Base-by-base conservation (phyloP, 1,140 invertebrate species). In the Heliconius nattereri region DNA sequence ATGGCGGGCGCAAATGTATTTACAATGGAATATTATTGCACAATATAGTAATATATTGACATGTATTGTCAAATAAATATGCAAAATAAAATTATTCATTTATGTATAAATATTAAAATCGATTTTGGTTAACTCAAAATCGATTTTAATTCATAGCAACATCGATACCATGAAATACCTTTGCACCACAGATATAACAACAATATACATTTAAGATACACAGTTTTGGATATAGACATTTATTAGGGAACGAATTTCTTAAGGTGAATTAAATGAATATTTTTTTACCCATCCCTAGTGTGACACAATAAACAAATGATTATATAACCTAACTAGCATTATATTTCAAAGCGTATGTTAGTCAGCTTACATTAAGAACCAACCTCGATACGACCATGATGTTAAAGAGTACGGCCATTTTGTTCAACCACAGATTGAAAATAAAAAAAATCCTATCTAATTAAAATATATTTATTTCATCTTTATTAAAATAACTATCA, bases 341-440 rank as follows among this genome's bases (percentile, higher is more conserved):
- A 72, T 76, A 60, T 60, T 71, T 76, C 13, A 32, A 81, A 80
- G 76, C 79, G 60, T 60, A 76, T 77, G 79, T 81, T 81, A 81
- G 79, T 77, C 66, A 81, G 79, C 79, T 78, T 77, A 78, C 75
- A 81, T 49, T 73, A 66, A 74, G 11, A 74, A 81, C 75, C 74
- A 73, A 75, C 75, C 71, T 73, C 79, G 20, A 37, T 37, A 72
- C 32, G 37, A 40, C 26, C 60, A 9, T 66, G 60, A 23, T 66
- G 23, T 66, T 66, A 66, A 66, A 66, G 54, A 57, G 49, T 19
- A 66, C 23, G 60, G 60, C 23, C 60, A 29, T 66, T 66, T 66
- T 66, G 26, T 29, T 66, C 16, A 66, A 66, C 60, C 26, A 66
- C 26, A 66, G 26, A 66, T 66, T 29, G 2, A 29, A 26, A 29